Percentiles rank a stretch among this genome's conserved stretches.
Conservation (phyloP, 2,888 invertebrate genomes). For the Arrhopalites spinosus region DNA sequence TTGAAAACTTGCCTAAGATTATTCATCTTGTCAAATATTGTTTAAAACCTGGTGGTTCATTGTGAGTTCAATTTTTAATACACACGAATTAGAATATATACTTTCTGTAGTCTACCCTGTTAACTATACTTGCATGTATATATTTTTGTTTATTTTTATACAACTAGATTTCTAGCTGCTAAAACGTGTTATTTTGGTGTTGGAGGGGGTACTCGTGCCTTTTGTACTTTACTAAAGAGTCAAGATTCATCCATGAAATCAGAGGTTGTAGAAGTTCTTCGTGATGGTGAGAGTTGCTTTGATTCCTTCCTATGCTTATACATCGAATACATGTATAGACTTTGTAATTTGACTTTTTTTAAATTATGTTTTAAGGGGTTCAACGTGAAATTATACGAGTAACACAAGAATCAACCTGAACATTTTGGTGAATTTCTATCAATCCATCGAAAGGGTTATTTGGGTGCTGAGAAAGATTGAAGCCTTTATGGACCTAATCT, state of each 20-base stretch:
- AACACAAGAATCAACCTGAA: not conserved
- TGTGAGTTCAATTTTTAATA: conserved; percentile 64
- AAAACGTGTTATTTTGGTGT: conserved; percentile 95
- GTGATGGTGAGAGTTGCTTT: conserved; percentile 22
- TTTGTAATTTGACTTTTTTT: conserved; percentile 2
- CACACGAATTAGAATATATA: too few relatives aligned
- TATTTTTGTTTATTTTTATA: too few relatives aligned
- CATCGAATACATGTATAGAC: too few relatives aligned
- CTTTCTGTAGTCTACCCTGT: too few relatives aligned
- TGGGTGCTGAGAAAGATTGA: too few relatives aligned
- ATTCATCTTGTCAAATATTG: conserved; percentile 69
- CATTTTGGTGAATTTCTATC: too few relatives aligned
- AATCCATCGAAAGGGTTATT: too few relatives aligned
- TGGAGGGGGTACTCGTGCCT: conserved; percentile 81
- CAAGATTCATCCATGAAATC: conserved; percentile 63
- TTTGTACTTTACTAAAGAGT: conserved; percentile 68
- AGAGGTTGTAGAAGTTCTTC: conserved; percentile 59
- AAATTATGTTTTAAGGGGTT: conserved; percentile 58
- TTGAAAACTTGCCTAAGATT: conserved; percentile 76
- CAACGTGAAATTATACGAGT: conserved; percentile 65
- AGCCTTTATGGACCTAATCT: too few relatives aligned
- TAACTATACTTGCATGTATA: too few relatives aligned
- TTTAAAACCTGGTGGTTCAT: conserved; percentile 67
- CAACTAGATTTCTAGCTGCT: conserved; percentile 78
- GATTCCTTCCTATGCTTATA: too few relatives aligned